Conservation (phyloP, 1,140 invertebrate genomes). For the Macrobrachium nipponense region DNA sequence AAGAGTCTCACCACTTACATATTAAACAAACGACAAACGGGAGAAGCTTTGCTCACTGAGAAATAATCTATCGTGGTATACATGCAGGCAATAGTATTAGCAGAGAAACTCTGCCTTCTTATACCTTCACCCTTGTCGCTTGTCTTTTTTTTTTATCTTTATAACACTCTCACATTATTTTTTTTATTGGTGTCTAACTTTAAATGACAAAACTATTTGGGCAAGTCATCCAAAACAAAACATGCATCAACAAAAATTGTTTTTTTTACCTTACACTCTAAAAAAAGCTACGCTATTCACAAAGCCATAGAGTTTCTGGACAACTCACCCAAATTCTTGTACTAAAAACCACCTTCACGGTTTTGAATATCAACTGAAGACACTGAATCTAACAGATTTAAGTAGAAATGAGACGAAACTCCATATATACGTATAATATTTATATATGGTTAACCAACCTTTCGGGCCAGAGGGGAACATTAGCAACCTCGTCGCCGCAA, state of each 20-base stretch:
- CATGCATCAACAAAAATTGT: constrained; percentile 57
- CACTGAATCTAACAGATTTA: constrained; percentile 58
- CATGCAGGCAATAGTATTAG: constrained; percentile 50
- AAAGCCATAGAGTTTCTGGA: constrained; percentile 50
- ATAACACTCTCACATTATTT: constrained; percentile 32
- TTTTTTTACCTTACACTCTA: constrained; percentile 47
- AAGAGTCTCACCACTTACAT: constrained; percentile 55
- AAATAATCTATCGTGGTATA: constrained; percentile 44
- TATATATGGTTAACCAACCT: constrained; percentile 41
- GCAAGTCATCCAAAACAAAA: constrained; percentile 58
- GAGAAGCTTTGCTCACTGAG: constrained; percentile 45
- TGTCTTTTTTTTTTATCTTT: constrained; percentile 11
- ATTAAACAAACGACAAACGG: constrained; percentile 54
- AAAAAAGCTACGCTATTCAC: constrained; percentile 60
- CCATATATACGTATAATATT: constrained; percentile 33
- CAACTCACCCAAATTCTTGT: constrained; percentile 57
- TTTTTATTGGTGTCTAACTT: constrained; percentile 54
- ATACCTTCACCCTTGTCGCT: constrained; percentile 49
- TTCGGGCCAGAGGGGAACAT: neutral
- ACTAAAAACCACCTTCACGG: constrained; percentile 58
- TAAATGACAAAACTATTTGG: constrained; percentile 55
- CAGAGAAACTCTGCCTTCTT: constrained; percentile 44
- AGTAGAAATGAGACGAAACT: constrained; percentile 58
- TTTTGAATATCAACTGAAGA: constrained; percentile 49
- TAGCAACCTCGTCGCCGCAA: neutral